Base-by-base conservation (phyloP, 1,140 invertebrate genomes). In the Copidosoma floridanum region DNA sequence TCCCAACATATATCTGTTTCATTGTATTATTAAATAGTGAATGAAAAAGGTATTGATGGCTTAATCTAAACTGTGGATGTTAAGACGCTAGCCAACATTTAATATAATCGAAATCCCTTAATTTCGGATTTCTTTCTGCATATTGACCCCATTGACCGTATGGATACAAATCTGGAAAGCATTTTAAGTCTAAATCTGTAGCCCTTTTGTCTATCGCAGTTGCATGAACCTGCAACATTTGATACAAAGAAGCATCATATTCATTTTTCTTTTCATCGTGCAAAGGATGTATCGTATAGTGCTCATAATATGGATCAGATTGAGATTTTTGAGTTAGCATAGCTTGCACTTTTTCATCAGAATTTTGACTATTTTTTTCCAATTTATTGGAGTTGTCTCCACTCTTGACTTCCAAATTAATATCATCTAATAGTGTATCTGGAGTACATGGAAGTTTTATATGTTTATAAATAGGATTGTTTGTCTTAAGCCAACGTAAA, bases 11-110 rank as follows among this genome's bases (percentile, higher is more conserved):
- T 20, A 71, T 51, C 63, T 71, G 65, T 27, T 69, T 65, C 24
- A 68, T 67, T 41, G 68, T 71, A 40, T 47, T 43, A 58, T 73
- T 62, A 66, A 70, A 63, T 18, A 71, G 51, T 14, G 70, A 61
- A 65, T 63, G 70, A 43, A 74, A 72, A 24, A 71, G 20, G 55
- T 71, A 72, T 64, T 73, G 71, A 23, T 67, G 57, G 64, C 71
- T 69, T 44, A 65, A 57, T 38, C 71, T 43, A 63, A 66, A 74
- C 60, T 65, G 57, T 3, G 67, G 10, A 65, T 71, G 60, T 44
- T 62, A 66, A 0, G 68, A 73, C 63, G 59, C 63, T 41, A 74
- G 61, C 46, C 35, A 64, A 18, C 11, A 14, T 65, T 71, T 70
- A 6, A 69, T 69, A 41, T 64, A 75, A 41, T 71, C 67, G 32